Conservation (phyloP, 2,797 vertebrate species). For the Limosa lapponica region DNA sequence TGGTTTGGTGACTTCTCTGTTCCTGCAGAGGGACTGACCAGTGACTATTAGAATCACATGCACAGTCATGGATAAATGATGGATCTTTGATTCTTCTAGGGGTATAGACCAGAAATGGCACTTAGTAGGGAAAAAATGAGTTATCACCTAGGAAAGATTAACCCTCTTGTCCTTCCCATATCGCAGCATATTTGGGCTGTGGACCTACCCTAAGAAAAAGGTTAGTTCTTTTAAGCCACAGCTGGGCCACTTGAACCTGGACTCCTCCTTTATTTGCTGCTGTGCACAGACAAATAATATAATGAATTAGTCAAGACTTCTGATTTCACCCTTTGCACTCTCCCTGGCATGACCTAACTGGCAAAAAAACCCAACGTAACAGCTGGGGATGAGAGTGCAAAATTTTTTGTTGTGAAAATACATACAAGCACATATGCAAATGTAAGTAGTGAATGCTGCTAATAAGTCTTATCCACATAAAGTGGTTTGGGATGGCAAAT, state of each 20-base stretch:
- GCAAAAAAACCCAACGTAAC: background rate
- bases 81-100: background rate
- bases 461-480: background rate
- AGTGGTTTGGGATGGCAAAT: background rate
- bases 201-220: background rate
- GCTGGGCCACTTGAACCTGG: background rate
- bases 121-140: background rate
- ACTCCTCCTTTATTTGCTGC: background rate
- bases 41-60: background rate
- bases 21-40: background rate
- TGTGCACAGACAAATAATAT: background rate
- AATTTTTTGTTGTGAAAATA: background rate
- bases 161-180: background rate
- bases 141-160: background rate
- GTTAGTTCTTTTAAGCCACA: background rate
- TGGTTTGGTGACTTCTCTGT: background rate
- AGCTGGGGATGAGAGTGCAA: background rate
- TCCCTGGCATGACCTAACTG: background rate
- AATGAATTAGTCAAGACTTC: conserved; percentile 9
- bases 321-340: background rate
- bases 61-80: background rate
- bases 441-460: background rate
- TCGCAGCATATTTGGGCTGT: background rate
- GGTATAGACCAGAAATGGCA: background rate
- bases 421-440: background rate